These are phyloP conservation scores for Crocallis elinguaria DNA, from an alignment of 2,888 invertebrate genomes.

Conservation along the genomic window DNA sequence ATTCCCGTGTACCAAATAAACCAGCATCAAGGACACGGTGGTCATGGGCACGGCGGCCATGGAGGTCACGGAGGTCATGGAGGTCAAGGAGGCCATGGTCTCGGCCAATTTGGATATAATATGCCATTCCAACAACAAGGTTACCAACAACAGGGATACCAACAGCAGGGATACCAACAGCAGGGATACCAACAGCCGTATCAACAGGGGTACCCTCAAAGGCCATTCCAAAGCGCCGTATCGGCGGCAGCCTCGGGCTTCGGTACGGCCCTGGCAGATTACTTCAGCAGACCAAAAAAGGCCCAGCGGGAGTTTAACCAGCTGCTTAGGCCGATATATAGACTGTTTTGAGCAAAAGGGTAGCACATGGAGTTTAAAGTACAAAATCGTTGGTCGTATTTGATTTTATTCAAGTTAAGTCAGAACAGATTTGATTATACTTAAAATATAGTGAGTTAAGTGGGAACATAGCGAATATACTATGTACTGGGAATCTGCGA, in stretches of 20 bases:
- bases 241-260: slow-evolving; percentile 80
- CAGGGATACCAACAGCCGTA: slow-evolving; percentile 32
- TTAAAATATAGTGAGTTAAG: too few species aligned
- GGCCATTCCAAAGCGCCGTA: slow-evolving; percentile 66
- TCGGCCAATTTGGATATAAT: slow-evolving; percentile 31
- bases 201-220: slow-evolving; percentile 37
- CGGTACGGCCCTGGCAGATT: slow-evolving; percentile 79
- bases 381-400: too few species aligned
- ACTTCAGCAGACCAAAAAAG: slow-evolving; percentile 66
- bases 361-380: too few species aligned
- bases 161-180: slow-evolving; percentile 43
- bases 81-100: slow-evolving; percentile 31
- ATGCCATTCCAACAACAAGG: slow-evolving; percentile 30
- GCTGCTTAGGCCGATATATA: slow-evolving; percentile 68
- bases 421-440: too few species aligned
- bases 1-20: slow-evolving; percentile 30
- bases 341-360: slow-evolving; percentile 59
- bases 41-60: slow-evolving; percentile 35
- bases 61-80: slow-evolving; percentile 33
- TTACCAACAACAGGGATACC: slow-evolving; percentile 24
- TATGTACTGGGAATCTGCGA: too few species aligned
- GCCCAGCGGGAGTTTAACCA: slow-evolving; percentile 69
- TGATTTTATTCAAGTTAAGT: too few species aligned
- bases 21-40: slow-evolving; percentile 46
- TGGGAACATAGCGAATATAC: too few species aligned